Evolutionary conservation across 2,888 invertebrate genomes (phyloP).

Genomic region (Pediacus dermestoides): DNA sequence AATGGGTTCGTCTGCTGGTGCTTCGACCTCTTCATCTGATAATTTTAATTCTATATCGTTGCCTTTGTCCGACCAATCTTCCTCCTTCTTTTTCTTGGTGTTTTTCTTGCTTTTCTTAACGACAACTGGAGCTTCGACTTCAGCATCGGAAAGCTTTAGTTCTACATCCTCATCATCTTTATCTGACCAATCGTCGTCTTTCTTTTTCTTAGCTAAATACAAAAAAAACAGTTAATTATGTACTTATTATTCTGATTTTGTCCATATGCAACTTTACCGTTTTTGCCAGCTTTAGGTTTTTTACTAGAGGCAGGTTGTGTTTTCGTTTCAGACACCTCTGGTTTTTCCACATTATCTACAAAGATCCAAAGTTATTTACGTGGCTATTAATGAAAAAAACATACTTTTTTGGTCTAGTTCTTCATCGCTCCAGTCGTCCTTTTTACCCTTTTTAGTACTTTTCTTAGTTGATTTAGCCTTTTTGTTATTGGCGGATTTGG

Average conservation of each 20-base stretch:
- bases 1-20: slow-evolving; percentile 20
- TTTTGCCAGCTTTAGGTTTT: too few relatives aligned
- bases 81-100: slow-evolving; percentile 28
- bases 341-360: too few relatives aligned
- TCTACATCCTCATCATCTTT: slow-evolving; percentile 23
- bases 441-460: slow-evolving; percentile 48
- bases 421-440: slow-evolving; percentile 44
- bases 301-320: too few relatives aligned
- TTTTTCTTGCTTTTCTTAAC: slow-evolving; percentile 22
- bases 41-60: slow-evolving; percentile 40
- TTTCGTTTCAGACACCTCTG: too few relatives aligned
- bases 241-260: too few relatives aligned
- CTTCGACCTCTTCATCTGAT: slow-evolving; percentile 34
- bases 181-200: slow-evolving; percentile 40
- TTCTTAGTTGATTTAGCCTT: slow-evolving; percentile 51
- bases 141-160: not conserved
- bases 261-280: too few relatives aligned
- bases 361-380: too few relatives aligned
- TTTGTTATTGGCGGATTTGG: slow-evolving; percentile 52
- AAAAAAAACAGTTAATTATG: slow-evolving; percentile 1
- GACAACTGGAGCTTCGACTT: slow-evolving; percentile 8
- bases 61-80: slow-evolving; percentile 41
- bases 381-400: slow-evolving; percentile 10
- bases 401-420: slow-evolving; percentile 41
- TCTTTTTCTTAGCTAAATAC: slow-evolving; percentile 20